These are phyloP conservation scores for Ophiodon elongatus DNA, from an alignment of 2,113 vertebrate genomes.

Conservation along the genomic window DNA sequence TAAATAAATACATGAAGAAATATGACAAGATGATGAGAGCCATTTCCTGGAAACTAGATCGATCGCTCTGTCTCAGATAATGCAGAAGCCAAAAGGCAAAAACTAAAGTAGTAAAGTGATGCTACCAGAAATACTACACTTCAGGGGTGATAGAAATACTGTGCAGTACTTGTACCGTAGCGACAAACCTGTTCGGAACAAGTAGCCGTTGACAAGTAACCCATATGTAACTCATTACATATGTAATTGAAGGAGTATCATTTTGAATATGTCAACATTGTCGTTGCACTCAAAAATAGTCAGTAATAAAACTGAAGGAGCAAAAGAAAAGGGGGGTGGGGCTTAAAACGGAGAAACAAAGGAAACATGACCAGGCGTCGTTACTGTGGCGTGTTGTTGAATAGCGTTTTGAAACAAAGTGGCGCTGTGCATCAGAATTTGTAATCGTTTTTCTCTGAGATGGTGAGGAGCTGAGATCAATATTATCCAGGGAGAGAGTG, in stretches of 20 bases:
- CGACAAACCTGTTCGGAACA: too few relatives aligned
- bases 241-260: not conserved
- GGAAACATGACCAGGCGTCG: not conserved
- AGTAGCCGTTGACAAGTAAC: too few relatives aligned
- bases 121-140: too few relatives aligned
- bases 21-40: not conserved
- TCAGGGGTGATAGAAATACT: too few relatives aligned
- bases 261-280: not conserved
- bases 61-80: not conserved
- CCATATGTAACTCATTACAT: too few relatives aligned
- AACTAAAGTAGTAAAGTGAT: too few relatives aligned
- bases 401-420: not conserved
- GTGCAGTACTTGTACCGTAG: too few relatives aligned
- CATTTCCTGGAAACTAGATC: not conserved
- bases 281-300: not conserved
- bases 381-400: not conserved
- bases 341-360: not conserved
- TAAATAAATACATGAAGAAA: too few relatives aligned
- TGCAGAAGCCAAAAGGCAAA: not conserved
- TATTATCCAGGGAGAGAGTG: slow-evolving; percentile 45
- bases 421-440: not conserved
- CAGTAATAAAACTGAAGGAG: not conserved
- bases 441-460: slow-evolving; percentile 10
- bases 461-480: slow-evolving; percentile 29
- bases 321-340: not conserved